These are phyloP conservation scores for Plumapathes pennacea DNA, from an alignment of 92 coral and sea anemone species.

Conservation along the genomic window DNA sequence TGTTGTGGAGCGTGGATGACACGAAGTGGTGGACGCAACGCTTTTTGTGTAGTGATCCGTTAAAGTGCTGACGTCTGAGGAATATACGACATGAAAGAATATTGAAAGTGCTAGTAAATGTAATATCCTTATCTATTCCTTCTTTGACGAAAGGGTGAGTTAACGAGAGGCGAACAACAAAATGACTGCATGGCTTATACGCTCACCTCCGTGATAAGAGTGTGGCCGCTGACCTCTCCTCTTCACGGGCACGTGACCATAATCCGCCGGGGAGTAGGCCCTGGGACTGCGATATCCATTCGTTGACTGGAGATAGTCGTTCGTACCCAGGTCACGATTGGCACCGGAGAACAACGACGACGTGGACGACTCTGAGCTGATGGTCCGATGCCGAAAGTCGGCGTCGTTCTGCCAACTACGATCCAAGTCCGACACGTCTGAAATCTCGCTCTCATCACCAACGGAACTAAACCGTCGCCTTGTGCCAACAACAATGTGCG, in stretches of 20 bases:
- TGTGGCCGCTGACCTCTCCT: no score
- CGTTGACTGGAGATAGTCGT: background rate
- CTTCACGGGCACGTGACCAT: background rate
- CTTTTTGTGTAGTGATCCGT: no score
- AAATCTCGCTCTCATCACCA: constrained; percentile 55
- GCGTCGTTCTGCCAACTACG: constrained; percentile 11
- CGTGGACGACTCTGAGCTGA: constrained; percentile 51
- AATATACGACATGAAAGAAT: no score
- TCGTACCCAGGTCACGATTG: no score
- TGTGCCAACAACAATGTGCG: constrained; percentile 6
- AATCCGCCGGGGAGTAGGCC: background rate
- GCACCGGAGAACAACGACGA: constrained; percentile 54
- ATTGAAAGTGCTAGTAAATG: no score
- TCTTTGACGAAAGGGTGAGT: no score
- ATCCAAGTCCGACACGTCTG: constrained; percentile 41
- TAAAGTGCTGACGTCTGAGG: no score
- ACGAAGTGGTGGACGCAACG: no score
- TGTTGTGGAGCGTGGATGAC: no score
- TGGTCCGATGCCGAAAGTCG: constrained; percentile 23
- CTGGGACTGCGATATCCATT: constrained; percentile 11
- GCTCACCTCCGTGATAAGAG: constrained; percentile 67
- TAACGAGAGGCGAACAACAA: no score
- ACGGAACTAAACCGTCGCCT: constrained; percentile 45
- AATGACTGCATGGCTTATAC: background rate
- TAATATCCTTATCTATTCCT: no score